Evolutionary conservation across 2,797 vertebrate genomes (phyloP), one percentile per base, ranked within the genome.

Genomic region (Oreochromis grahami): DNA sequence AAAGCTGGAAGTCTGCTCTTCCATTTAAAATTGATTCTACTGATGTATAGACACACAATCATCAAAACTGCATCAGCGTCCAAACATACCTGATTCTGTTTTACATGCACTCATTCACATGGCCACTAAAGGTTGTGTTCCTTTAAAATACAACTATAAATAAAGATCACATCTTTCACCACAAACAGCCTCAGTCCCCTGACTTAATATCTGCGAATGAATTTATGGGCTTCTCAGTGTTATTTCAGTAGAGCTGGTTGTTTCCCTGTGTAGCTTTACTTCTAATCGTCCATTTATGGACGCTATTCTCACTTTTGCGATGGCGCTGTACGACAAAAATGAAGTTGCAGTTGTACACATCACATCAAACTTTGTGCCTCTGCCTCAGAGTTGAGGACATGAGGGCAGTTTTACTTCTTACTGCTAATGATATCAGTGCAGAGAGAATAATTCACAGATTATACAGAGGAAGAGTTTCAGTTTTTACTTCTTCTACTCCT

Each of bases 281-380:
- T 65, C 63, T 41, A 41, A 0, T 4, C 2, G 7, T 1, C 7
- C 36, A n/a, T 36, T 63, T 63, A 36, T 2, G 14, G 14, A 32
- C 1, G 26, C 26, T 56, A 32, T 29, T 32, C 55, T 58, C 0
- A 58, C 14, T 17, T 9, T 58, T 1, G 26, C 1, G 14, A 58
- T 58, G 9, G 26, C 0, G 0, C 14, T 32, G 1, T 32, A 17
- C 4, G 1, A 0, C 14, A 63, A 63, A 60, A 7, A 36, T 36
- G 58, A 63, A 60, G 56, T 60, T 0, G 5, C 29, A 60, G 32
- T n/a, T 63, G 17, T 36, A 36, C 32, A 36, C 17, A n/a, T 63
- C 58, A 63, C 60, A 3, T 63, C 13, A 19, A n/a, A 38, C 58
- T 63, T 63, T 63, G 58, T 38, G 34, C 34, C 34, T 63, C 34